Conservation (phyloP, 2,888 invertebrate species). For the Eupithecia dodoneata region DNA sequence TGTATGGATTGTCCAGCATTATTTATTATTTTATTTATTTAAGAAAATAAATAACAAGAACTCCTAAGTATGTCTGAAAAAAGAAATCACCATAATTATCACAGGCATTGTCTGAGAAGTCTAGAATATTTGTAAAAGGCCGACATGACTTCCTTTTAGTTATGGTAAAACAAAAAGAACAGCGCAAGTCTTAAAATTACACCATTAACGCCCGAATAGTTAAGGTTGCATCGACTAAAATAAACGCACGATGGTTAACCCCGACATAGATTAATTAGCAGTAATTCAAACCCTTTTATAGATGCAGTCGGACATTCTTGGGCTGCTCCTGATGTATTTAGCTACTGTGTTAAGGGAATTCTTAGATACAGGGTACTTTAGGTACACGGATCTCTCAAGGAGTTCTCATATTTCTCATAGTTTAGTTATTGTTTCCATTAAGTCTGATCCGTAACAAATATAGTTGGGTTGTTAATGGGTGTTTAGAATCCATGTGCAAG, state of each 20-base stretch:
- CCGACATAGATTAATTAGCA: constrained; percentile 31
- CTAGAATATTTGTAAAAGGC: background rate
- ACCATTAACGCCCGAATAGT: constrained; percentile 10
- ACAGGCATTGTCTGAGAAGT: background rate
- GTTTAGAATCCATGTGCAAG: background rate
- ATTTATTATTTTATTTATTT: no score
- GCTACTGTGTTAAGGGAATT: background rate
- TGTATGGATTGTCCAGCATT: no score
- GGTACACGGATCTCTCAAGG: background rate
- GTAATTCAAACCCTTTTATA: constrained; percentile 29
- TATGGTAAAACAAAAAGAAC: constrained; percentile 11
- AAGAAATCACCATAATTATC: background rate
- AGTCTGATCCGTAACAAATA: background rate
- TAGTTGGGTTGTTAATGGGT: background rate
- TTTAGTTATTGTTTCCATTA: background rate
- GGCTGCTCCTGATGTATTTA: constrained; percentile 11
- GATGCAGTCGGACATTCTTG: constrained; percentile 26
- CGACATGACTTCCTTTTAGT: background rate
- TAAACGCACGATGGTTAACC: constrained; percentile 27
- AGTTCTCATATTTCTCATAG: background rate
- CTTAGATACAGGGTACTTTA: background rate
- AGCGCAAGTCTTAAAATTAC: constrained; percentile 16
- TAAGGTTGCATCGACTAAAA: constrained; percentile 33
- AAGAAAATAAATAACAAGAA: background rate
- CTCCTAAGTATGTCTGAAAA: background rate